Percentiles rank a stretch among this genome's conserved stretches.
Conservation (phyloP, 1,140 invertebrate species). For the Agrilus planipennis region DNA sequence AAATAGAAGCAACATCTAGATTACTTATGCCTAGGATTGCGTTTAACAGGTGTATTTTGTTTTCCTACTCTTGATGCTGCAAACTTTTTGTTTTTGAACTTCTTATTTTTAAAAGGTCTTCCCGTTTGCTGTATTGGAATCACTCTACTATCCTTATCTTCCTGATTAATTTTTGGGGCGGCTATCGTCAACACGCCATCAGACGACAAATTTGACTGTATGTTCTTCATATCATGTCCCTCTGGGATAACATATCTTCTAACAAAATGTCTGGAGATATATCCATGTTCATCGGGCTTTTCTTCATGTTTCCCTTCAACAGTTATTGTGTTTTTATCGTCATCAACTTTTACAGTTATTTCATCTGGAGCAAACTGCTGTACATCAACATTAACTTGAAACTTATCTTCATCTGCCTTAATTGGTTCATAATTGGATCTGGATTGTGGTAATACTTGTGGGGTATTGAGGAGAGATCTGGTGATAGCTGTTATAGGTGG, state of each 20-base stretch:
- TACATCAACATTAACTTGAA: slow-evolving; percentile 51
- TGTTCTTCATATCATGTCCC: slow-evolving; percentile 44
- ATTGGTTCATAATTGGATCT: too few species aligned
- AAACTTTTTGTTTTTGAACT: too few species aligned
- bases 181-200: slow-evolving; percentile 53
- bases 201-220: slow-evolving; percentile 45
- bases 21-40: too few species aligned
- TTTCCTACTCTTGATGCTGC: too few species aligned
- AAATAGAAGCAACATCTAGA: too few species aligned
- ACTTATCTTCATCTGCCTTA: slow-evolving; percentile 41
- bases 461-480: too few species aligned
- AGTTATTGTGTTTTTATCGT: slow-evolving; percentile 45
- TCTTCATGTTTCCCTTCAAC: slow-evolving; percentile 56
- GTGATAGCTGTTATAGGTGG: too few species aligned
- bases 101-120: too few species aligned
- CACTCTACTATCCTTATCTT: slow-evolving; percentile 31
- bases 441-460: too few species aligned
- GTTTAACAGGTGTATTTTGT: too few species aligned
- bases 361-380: slow-evolving; percentile 64
- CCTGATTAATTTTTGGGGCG: slow-evolving; percentile 36
- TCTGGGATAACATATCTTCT: slow-evolving; percentile 52
- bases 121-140: slow-evolving; percentile 33
- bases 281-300: slow-evolving; percentile 48
- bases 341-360: slow-evolving; percentile 49
- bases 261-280: slow-evolving; percentile 47